Base-by-base conservation (phyloP, 2,888 invertebrate genomes). In the Diarsia rubi region DNA sequence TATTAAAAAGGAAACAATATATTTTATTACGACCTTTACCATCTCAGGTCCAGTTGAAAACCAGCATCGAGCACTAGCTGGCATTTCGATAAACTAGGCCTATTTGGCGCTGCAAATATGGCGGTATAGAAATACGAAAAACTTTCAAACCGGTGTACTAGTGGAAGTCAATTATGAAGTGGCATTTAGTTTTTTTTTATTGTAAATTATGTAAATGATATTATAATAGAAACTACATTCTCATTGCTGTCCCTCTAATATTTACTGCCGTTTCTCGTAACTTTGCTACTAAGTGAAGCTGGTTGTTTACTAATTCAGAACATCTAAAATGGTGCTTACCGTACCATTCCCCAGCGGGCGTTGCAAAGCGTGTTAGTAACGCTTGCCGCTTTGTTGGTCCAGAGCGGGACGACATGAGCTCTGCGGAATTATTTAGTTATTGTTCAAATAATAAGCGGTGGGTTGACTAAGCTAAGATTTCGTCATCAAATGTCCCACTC, bases 341-440 rank as follows among this genome's bases (percentile, higher is more conserved):
- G 11, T 31, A 37, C 24, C 24, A 66, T 42, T 71, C 80, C 71
- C 80, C 12, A 37, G 16, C 68, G n/a, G 74, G 74, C 45, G 47
- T 83, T 47, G 57, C 60, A 57, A 24, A 60, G n/a, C 67, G 52
- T 52, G 37, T 79, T 68, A 70, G 65, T 59, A 57, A 54, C 57
- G 73, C 47, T 73, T 67, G 37, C 69, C 27, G 57, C 52, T 68
- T 71, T 71, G 67, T 59, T 52, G 5, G 59, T n/a, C 37, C 60
- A 31, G 27, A 24, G 72, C 54, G 62, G 65, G 63, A 63, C 44
- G 19, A 5, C 54, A 44, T 21, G 68, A 69, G 63, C 57, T 37
- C 19, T 69, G 52, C n/a, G 31, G 67, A 78, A 78, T 72, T 31
- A 83, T 73, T 73, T 67, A 78, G 42, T 47, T 67, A 11, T 2